These are phyloP conservation scores for Eretmocerus hayati DNA, from an alignment of 2,888 invertebrate genomes.

Conservation along the genomic window DNA sequence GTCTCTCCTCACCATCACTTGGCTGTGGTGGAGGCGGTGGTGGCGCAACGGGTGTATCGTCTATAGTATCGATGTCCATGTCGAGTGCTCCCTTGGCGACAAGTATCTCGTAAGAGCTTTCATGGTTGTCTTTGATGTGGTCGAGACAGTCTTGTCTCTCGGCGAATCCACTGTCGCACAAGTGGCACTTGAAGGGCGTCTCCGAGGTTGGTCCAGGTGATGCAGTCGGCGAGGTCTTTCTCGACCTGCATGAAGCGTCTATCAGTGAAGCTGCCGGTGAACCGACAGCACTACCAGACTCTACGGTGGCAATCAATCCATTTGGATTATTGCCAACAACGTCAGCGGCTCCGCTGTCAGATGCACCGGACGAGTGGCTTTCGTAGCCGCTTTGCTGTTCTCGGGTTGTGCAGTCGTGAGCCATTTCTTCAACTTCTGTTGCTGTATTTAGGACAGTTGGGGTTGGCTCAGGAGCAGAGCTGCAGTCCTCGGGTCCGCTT, in stretches of 20 bases:
- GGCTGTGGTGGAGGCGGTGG: constrained; percentile 49
- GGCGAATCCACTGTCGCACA: constrained; percentile 81
- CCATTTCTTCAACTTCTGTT: background rate
- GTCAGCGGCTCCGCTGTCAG: constrained; percentile 28
- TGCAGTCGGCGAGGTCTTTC: constrained; percentile 36
- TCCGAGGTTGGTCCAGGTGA: constrained; percentile 47
- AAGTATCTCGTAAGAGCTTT: constrained; percentile 72
- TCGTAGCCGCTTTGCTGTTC: constrained; percentile 43
- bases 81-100: constrained; percentile 74
- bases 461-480: background rate
- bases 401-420: constrained; percentile 26
- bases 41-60: constrained; percentile 32
- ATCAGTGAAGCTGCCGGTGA: constrained; percentile 15
- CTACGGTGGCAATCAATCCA: constrained; percentile 28
- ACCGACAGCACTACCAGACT: constrained; percentile 14
- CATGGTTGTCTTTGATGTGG: constrained; percentile 71
- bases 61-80: constrained; percentile 49
- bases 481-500: background rate
- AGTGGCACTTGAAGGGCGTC: constrained; percentile 83
- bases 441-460: background rate
- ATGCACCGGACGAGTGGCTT: constrained; percentile 39
- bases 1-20: constrained; percentile 64
- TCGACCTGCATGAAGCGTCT: constrained; percentile 28
- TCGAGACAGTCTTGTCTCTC: constrained; percentile 73
- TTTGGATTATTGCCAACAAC: constrained; percentile 34